Conservation (phyloP, 2,797 vertebrate genomes). For the Streptopelia turtur region DNA sequence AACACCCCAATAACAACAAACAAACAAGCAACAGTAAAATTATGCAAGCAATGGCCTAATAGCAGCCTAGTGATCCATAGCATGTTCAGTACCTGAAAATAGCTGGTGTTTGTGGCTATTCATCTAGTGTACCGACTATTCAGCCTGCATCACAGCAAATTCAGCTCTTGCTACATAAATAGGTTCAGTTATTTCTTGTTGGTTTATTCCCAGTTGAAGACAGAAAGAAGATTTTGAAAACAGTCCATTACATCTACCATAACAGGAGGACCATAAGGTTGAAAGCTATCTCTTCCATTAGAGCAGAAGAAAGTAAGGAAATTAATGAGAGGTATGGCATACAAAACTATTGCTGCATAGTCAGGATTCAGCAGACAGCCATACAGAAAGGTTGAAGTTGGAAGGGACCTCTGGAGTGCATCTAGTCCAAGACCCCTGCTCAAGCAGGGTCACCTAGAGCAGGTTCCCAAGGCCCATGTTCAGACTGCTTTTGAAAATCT, state of each 20-base stretch:
- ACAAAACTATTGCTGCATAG: neutral
- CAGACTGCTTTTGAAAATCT: neutral
- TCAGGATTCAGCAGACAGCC: neutral
- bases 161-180: neutral
- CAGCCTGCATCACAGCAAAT: neutral
- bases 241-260: neutral
- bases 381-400: neutral
- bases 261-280: neutral
- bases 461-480: neutral
- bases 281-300: neutral
- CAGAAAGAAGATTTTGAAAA: neutral
- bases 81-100: neutral
- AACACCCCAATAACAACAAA: no score
- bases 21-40: no score
- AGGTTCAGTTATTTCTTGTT: neutral
- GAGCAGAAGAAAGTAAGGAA: neutral
- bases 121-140: neutral
- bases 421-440: accelerated
- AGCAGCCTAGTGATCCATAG: no score
- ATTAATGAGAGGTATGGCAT: neutral
- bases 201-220: neutral
- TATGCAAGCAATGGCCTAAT: no score
- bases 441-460: no score
- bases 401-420: neutral
- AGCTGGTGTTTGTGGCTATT: neutral